Conservation (phyloP, 2,797 vertebrate species). For the Syngnathus rostellatus region DNA sequence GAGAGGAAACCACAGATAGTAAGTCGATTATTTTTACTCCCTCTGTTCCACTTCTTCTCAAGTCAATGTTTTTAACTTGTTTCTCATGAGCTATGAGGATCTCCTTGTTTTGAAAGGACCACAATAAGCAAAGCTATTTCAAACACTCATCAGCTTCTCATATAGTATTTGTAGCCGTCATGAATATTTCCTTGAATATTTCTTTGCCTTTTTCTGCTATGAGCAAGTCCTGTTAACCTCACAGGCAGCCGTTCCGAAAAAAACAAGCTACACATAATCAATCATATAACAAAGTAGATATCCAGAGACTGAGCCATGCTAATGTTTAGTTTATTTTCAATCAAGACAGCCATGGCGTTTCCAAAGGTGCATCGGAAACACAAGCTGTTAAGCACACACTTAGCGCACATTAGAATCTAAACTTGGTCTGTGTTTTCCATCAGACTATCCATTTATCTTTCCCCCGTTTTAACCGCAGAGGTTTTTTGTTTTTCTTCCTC, state of each 20-base stretch:
- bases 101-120: conserved; percentile 31
- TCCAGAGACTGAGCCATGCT: conserved; percentile 25
- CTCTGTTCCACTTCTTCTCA: background rate
- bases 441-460: conserved; percentile 21
- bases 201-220: conserved; percentile 40
- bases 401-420: conserved; percentile 23
- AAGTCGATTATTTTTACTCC: conserved; percentile 44
- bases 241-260: conserved; percentile 15
- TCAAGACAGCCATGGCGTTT: conserved; percentile 39
- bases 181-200: conserved; percentile 55
- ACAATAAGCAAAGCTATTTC: conserved; percentile 43
- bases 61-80: background rate
- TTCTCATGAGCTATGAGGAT: background rate
- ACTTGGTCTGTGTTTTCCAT: conserved; percentile 22
- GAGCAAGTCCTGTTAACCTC: conserved; percentile 28
- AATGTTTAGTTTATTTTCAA: conserved; percentile 42
- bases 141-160: no score
- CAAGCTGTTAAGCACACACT: conserved; percentile 23
- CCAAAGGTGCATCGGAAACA: conserved; percentile 39
- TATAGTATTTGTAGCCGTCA: conserved; percentile 30
- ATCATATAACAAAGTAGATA: conserved; percentile 47
- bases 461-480: conserved; percentile 12
- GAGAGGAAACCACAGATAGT: conserved; percentile 93
- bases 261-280: conserved; percentile 41
- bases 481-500: conserved; percentile 7